A percentile compares a stretch with the other conserved stretches of the same genome.
These are phyloP conservation scores for Triplophysa siluroides DNA, from an alignment of 2,113 vertebrate genomes.

Conservation along the genomic window DNA sequence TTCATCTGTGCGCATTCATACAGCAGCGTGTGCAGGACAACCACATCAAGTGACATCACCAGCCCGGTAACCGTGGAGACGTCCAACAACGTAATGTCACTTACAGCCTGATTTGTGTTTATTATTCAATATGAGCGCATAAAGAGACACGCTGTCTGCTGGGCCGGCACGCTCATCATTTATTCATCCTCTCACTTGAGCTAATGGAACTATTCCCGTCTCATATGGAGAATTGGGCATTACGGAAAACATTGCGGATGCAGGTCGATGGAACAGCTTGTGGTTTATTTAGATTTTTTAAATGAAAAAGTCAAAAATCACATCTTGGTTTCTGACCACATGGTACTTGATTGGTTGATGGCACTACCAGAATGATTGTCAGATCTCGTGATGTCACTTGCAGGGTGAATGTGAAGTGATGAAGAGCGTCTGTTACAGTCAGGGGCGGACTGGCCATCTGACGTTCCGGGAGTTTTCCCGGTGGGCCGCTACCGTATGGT, in stretches of 20 bases:
- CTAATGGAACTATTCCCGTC: constrained; percentile 3
- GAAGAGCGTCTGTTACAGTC: too few relatives aligned
- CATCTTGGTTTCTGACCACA: too few relatives aligned
- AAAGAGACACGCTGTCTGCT: background rate
- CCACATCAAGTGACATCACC: background rate
- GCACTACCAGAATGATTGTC: too few relatives aligned
- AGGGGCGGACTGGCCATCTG: too few relatives aligned
- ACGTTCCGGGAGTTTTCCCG: too few relatives aligned
- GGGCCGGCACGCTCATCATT: constrained; percentile 17
- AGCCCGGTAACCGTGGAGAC: constrained; percentile 12
- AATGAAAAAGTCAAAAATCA: background rate
- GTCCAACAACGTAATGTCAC: constrained; percentile 24
- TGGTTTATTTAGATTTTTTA: background rate
- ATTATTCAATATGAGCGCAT: background rate
- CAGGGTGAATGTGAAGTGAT: too few relatives aligned
- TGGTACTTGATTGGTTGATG: too few relatives aligned
- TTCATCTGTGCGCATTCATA: constrained; percentile 26
- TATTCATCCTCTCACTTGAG: constrained; percentile 28
- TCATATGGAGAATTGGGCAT: constrained; percentile 13
- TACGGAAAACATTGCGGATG: constrained; percentile 7
- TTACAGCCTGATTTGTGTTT: constrained; percentile 21
- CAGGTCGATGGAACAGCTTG: background rate
- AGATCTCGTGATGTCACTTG: too few relatives aligned
- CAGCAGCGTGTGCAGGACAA: background rate
- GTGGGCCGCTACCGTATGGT: too few relatives aligned